Base-by-base conservation (phyloP, 2,888 invertebrate genomes). In the Amiota minor region DNA sequence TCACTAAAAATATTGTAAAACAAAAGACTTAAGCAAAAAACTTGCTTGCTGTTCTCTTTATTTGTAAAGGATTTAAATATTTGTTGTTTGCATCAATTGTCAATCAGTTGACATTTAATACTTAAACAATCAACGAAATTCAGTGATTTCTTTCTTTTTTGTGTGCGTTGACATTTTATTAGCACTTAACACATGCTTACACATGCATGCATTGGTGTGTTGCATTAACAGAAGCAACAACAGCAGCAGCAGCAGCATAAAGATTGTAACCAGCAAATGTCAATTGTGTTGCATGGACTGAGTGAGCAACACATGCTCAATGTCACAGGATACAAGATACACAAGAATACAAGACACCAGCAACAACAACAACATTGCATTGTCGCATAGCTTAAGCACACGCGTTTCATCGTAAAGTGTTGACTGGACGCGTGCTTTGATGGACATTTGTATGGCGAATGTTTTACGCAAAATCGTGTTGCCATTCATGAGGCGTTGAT, bases 211-310 rank as follows among this genome's bases (percentile, higher is more conserved):
- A 50, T n/a, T 9, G 23, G 9, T 35, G 35, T 47, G 49, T 65
- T 71, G 67, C 46, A 64, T n/a, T 68, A 73, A 56, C 59, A 68
- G 49, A 47, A 23, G 56, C 47, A 14, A 65, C 61, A 53, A 23
- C 74, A 73, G 70, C 67, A 74, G 62, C 68, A 70, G 50, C 70
- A 69, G 50, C 72, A 71, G 53, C 69, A n/a, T 10, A 9, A 18
- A 75, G 75, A 35, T 35, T 35, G 35, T 35, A 4, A 35, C 35
- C 71, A 74, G 62, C 75, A 77, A 61, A 77, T 74, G 73, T 77
- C 55, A 72, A 72, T 73, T 70, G 77, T 53, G 70, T 72, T 72
- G 73, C 72, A 71, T 14, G 4, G 3, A 18, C 59, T 20, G 20
- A n/a, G 16, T 49, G 49, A 12, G 49, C 8, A 18, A 65, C 65